Base-by-base conservation (phyloP, 2,888 invertebrate species). In the Dicyrtomina minuta region DNA sequence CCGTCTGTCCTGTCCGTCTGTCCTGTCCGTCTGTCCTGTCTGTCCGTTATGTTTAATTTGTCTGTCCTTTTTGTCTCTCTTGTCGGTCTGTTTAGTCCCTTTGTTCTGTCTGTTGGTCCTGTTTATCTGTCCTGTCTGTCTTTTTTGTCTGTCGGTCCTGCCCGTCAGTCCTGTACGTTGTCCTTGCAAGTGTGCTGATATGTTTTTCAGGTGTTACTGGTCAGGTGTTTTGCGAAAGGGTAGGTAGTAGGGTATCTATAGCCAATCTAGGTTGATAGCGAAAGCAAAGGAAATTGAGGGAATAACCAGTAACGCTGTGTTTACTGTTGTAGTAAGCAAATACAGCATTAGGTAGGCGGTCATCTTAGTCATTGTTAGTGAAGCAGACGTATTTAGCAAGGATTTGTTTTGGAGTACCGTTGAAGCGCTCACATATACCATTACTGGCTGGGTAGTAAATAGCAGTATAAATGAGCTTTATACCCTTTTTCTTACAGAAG, bases 341-440 rank as follows among this genome's bases (percentile, higher is more conserved):
- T 17, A 22, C n/a, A n/a, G 60, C 41, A n/a, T 24, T 12, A 13
- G 4, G 6, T 12, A 60, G 60, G 12, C 13, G 13, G 8, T 27
- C 41, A 39, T 60, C 60, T 41, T 41, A 60, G 22, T 60, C 41
- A 39, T 12, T 17, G n/a, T n/a, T n/a, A n/a, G n/a, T n/a, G n/a
- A n/a, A n/a, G n/a, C n/a, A n/a, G n/a, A n/a, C n/a, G n/a, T 17
- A 60, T 17, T 39, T 60, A n/a, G 26, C 13, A 39, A 41, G 4
- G 20, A 26, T 26, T n/a, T 8, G 12, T 17, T 60, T 33, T 8
- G 27, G 12, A 17, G 60, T 22, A 8, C 20, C 22, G 20, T 60
- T 60, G 6, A 17, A 13, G 5, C 60, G 33, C 27, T 60, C 60
- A 24, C 60, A 60, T 4, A 24, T 41, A 60, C 60, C 60, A 27